phyloP scores from a whole-genome alignment of 2,888 invertebrate genomes.

The Melanotus villosus region DNA sequence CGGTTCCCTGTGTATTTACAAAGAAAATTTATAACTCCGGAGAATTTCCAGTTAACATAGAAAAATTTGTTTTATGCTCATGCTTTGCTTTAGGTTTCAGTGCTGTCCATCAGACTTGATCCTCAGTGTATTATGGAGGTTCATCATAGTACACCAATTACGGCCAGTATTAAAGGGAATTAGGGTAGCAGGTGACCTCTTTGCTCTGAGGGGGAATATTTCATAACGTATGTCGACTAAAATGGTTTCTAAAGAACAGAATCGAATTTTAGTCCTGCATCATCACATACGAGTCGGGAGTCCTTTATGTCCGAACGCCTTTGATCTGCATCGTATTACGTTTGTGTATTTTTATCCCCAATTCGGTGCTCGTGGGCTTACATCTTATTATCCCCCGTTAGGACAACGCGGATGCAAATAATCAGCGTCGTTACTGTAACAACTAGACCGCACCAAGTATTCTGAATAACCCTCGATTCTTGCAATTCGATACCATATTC shows the following conservation, averaged over 20 bases:
- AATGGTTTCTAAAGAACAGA: slow-evolving; percentile 48
- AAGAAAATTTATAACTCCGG: too few relatives aligned
- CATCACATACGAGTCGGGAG: slow-evolving; percentile 34
- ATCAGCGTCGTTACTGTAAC: slow-evolving; percentile 60
- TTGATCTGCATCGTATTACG: slow-evolving; percentile 59
- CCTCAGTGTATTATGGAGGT: slow-evolving; percentile 15
- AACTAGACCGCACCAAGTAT: slow-evolving; percentile 56
- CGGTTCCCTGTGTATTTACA: too few relatives aligned
- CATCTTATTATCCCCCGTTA: slow-evolving; percentile 59
- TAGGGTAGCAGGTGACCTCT: slow-evolving; percentile 53
- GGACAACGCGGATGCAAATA: slow-evolving; percentile 56
- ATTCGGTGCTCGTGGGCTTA: slow-evolving; percentile 53
- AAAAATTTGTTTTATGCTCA: too few relatives aligned
- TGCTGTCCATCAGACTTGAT: slow-evolving; percentile 13
- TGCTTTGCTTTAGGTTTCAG: not conserved
- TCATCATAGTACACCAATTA: slow-evolving; percentile 48
- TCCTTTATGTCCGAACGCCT: slow-evolving; percentile 55
- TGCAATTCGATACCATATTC: slow-evolving; percentile 59
- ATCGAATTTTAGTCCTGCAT: slow-evolving; percentile 57
- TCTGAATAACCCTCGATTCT: slow-evolving; percentile 51
- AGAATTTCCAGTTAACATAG: not conserved
- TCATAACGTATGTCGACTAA: slow-evolving; percentile 25
- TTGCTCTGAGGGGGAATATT: slow-evolving; percentile 38
- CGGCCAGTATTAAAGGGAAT: slow-evolving; percentile 49
- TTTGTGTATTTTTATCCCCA: slow-evolving; percentile 56